Evolutionary conservation across 2,888 invertebrate genomes (phyloP).

Genomic region (Diaphora mendica): DNA sequence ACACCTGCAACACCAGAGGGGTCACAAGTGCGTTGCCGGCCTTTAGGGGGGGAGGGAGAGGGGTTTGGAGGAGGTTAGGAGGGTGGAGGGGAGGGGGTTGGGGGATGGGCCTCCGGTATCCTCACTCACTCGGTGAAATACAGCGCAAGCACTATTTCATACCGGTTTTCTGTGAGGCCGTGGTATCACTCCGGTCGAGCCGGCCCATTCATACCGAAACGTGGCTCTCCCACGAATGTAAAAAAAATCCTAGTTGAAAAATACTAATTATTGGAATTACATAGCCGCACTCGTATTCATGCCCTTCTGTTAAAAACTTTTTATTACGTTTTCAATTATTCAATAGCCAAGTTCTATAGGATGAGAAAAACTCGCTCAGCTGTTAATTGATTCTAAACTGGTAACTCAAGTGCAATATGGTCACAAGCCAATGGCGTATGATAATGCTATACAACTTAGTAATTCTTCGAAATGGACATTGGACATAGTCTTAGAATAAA

Average conservation of each 20-base stretch:
- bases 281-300: not conserved
- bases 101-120: no score
- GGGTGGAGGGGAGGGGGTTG: no score
- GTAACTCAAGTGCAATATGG: conserved; percentile 6
- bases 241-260: not conserved
- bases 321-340: not conserved
- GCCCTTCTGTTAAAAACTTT: not conserved
- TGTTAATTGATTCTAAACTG: conserved; percentile 37
- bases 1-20: no score
- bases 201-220: no score
- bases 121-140: no score
- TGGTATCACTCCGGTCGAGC: no score
- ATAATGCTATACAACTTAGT: conserved; percentile 34
- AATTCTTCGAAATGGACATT: not conserved
- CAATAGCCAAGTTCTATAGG: not conserved
- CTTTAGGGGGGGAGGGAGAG: no score
- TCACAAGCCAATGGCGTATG: conserved; percentile 8
- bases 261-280: not conserved
- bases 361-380: not conserved
- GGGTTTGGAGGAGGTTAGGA: no score
- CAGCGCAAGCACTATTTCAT: no score
- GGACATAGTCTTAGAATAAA: not conserved
- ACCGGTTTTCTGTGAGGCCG: no score
- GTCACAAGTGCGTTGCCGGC: no score
- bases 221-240: no score